Evolutionary conservation across 2,888 invertebrate species (phyloP), one percentile per base, ranked within the genome.

Genomic region (Patella ulyssiponensis): DNA sequence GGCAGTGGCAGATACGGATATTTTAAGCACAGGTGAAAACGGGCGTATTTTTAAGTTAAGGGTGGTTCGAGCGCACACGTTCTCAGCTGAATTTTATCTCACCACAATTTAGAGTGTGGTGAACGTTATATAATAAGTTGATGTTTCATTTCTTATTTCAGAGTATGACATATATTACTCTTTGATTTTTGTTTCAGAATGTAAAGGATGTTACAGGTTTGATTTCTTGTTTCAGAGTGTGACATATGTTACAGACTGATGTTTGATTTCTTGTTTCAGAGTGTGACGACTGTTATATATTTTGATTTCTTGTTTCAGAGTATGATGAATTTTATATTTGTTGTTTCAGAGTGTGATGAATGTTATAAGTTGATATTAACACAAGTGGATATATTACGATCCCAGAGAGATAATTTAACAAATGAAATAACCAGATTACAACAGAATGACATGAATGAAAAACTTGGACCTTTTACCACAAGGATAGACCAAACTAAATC

Each of bases 341-440:
- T 14, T 27, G 3, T 77, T 58, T 64, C 82, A 87, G 87, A 78
- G 27, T 87, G 87, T 78, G 81, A 83, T 72, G 72, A 27, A 0
- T 87, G 87, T 74, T 87, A 86, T 74, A 73, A 70, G 2, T 81
- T 86, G 27, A 84, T 87, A 51, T 74, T 70, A 33, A 74, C 27
- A 2, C 84, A 85, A 69, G 83, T 86, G 11, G 71, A 77, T 20
- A 71, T 74, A 33, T 75, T 87, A 51, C 73, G 82, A 15, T 56
- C 53, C 14, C 74, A 82, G 51, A 73, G 77, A 33, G 80, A 69
- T 51, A 82, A 83, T 76, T 71, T 86, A 44, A 80, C 82, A 0
- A n/a, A 73, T 14, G 73, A 79, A 12, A 73, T 82, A 33, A 53
- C 14, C 3, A 4, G 53, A 15, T 71, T 85, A 15, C 20, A 77